Percentiles rank a stretch among this genome's conserved stretches.
Evolutionary conservation across 2,113 vertebrate species (phyloP).

Genomic region (Gavia stellata): DNA sequence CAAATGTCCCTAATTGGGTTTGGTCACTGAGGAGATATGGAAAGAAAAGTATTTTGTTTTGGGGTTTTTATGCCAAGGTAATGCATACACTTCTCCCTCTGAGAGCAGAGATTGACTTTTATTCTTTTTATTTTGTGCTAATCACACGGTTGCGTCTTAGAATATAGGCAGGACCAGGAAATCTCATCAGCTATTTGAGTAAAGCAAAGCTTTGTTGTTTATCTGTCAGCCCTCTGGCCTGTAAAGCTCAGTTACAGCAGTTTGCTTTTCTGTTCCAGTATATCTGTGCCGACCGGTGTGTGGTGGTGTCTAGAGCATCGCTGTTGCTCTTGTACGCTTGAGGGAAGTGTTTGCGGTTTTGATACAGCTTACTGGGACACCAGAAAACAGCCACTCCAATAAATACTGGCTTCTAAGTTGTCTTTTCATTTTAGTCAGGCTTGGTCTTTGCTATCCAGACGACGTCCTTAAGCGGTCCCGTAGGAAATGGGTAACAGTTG

Average conservation of each 20-base stretch:
- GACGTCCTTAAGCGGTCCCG: neutral
- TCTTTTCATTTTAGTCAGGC: neutral
- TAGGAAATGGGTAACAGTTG: fast-evolving
- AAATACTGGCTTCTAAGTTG: neutral
- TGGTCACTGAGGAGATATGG: neutral
- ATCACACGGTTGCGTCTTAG: neutral
- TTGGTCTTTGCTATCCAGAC: neutral
- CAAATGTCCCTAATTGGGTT: neutral
- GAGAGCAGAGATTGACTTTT: neutral
- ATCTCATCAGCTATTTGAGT: neutral
- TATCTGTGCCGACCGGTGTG: neutral
- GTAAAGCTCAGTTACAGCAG: neutral
- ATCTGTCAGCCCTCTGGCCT: neutral
- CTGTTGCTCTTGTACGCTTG: fast-evolving
- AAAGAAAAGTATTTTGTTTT: neutral
- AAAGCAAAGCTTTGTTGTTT: neutral
- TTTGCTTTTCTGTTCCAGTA: neutral
- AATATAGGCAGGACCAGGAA: neutral
- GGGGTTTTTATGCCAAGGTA: neutral
- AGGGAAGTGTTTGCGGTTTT: neutral
- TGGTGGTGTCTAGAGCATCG: neutral
- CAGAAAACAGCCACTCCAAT: neutral
- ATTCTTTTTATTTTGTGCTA: neutral
- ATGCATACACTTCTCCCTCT: neutral
- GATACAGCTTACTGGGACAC: neutral